A percentile compares a stretch with the other conserved stretches of the same genome.
phyloP scores from a whole-genome alignment of 2,888 invertebrate species.

The Latrodectus hesperus region DNA sequence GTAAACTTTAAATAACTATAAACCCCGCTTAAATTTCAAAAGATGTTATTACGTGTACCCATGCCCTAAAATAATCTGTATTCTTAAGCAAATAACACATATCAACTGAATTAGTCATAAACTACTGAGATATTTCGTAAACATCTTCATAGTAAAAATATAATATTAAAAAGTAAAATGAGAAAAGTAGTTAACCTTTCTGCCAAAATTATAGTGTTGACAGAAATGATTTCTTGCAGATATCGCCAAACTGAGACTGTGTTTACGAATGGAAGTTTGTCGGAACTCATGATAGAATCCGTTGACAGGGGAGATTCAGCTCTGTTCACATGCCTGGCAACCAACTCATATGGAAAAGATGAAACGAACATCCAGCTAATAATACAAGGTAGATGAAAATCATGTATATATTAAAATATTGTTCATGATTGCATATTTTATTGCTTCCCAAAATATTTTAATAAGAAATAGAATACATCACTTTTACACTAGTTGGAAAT shows the following conservation, averaged over 20 bases:
- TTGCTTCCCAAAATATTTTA: too few relatives aligned
- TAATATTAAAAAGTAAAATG: neutral
- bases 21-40: too few relatives aligned
- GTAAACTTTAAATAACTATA: too few relatives aligned
- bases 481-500: too few relatives aligned
- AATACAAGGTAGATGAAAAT: constrained; percentile 83
- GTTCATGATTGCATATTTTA: too few relatives aligned
- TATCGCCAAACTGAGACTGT: constrained; percentile 65
- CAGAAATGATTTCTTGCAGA: constrained; percentile 24
- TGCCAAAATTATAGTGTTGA: neutral
- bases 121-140: neutral
- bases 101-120: neutral
- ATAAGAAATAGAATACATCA: too few relatives aligned
- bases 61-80: too few relatives aligned
- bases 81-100: too few relatives aligned
- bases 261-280: constrained; percentile 59
- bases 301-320: constrained; percentile 79
- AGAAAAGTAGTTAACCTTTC: neutral
- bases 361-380: constrained; percentile 92
- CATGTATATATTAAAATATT: too few relatives aligned
- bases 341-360: constrained; percentile 92
- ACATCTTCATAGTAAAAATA: neutral
- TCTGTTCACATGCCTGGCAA: constrained; percentile 80
- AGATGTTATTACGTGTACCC: too few relatives aligned
- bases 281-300: constrained; percentile 58